Evolutionary conservation across 2,888 invertebrate species (phyloP), one percentile per base, ranked within the genome.

Genomic region (Cheiracanthium punctorium): DNA sequence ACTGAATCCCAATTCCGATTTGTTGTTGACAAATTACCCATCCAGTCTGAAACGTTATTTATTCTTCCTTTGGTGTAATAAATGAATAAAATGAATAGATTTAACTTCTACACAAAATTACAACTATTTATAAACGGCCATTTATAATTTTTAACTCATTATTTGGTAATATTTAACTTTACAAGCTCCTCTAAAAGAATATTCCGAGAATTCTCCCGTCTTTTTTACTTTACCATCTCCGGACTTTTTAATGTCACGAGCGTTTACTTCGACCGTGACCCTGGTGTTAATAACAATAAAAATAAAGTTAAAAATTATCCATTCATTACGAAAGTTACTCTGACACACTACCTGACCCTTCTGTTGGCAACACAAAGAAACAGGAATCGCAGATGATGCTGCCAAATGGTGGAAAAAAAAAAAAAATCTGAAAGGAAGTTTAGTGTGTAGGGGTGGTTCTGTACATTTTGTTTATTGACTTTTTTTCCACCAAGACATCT

Each of bases 301-400:
- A 37, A 37, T n/a, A 37, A 58, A 58, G 24, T 37, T 37, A 24
- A 24, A 58, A 24, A 58, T 58, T 24, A 4, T n/a, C 24, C 24
- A 58, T 58, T 58, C 58, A 58, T 58, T 4, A 24, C 7, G 12
- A 7, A 24, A 58, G 58, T 20, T 58, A 4, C 58, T 58, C 5
- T 58, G 24, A 24, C 43, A 48, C 17, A 2, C 58, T 58, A 20
- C 17, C 58, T 58, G 58, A 58, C 58, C 58, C 58, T 4, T 24
- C 7, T 37, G 37, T 37, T 37, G 10, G 10, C 37, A 37, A 4
- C 24, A 58, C 58, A 58, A 58, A 58, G 24, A 17, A 58, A 58
- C 58, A 58, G 58, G 58, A 58, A 58, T 58, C 12, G 58, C 58
- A 58, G 58, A 58, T 24, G 58, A 58, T 58, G 58, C 7, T 17